phyloP scores from a whole-genome alignment of 2,888 invertebrate species.

The Dicroscelio sp. region DNA sequence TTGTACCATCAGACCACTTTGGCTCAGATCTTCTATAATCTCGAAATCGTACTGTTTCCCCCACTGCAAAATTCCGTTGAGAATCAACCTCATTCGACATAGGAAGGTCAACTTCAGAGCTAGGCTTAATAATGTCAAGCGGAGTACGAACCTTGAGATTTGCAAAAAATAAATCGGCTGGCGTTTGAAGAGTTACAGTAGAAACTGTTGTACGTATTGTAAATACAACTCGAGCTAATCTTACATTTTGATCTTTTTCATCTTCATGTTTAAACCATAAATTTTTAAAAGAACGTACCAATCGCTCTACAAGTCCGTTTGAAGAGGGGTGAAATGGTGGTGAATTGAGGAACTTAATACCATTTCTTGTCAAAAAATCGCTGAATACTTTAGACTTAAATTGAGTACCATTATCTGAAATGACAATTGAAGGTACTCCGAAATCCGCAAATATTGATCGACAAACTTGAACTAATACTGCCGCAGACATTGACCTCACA shows the following conservation, averaged over 20 bases:
- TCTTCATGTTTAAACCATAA: background rate
- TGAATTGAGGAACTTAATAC: background rate
- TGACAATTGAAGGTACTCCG: background rate
- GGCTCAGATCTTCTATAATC: no score
- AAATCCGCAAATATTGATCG: background rate
- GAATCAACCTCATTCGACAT: no score
- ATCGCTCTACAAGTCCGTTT: background rate
- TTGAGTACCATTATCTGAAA: constrained; percentile 24
- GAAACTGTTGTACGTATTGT: constrained; percentile 12
- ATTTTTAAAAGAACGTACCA: constrained; percentile 4
- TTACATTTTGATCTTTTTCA: background rate
- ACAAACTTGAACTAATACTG: background rate
- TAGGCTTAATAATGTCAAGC: background rate
- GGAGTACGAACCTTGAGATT: background rate
- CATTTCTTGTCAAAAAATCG: background rate
- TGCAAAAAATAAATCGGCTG: background rate
- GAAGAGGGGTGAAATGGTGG: constrained; percentile 24
- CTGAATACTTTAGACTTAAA: constrained; percentile 14
- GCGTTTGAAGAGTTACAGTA: background rate
- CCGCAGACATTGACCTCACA: background rate
- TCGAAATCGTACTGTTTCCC: no score
- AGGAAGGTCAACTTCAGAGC: no score
- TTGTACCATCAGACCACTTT: no score
- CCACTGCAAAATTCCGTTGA: no score
- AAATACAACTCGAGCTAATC: constrained; percentile 8